A percentile compares a stretch with the other conserved stretches of the same genome.
Conservation (phyloP, 2,888 invertebrate species). For the Calameuta idolon region DNA sequence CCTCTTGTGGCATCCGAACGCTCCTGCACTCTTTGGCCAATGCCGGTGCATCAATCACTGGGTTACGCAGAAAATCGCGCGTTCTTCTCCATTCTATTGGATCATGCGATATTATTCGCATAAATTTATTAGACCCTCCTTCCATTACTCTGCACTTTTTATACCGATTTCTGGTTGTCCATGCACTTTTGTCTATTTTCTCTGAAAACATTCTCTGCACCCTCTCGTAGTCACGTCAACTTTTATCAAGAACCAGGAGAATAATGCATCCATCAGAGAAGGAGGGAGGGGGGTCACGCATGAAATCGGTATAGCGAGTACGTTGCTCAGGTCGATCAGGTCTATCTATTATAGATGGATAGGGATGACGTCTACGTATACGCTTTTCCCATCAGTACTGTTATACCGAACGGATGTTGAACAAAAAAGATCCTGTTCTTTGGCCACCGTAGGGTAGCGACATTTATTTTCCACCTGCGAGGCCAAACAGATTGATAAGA, state of each 20-base stretch:
- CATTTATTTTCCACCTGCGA: neutral
- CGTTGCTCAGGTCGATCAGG: neutral
- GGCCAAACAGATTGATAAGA: neutral
- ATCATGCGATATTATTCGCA: neutral
- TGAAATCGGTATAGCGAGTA: neutral
- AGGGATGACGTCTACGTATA: neutral
- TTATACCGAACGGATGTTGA: neutral
- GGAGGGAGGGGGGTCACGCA: neutral
- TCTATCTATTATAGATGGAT: neutral
- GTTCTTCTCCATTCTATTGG: neutral
- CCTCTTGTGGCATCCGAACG: slow-evolving; percentile 17
- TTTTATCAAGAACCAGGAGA: neutral
- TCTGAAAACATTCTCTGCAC: neutral
- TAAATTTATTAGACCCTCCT: neutral
- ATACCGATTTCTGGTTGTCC: neutral
- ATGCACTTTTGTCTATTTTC: neutral
- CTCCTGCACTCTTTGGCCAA: neutral
- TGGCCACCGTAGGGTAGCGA: neutral
- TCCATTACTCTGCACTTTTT: neutral
- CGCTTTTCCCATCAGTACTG: neutral
- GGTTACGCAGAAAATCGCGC: slow-evolving; percentile 20
- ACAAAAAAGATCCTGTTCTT: neutral
- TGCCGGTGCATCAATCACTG: slow-evolving; percentile 22
- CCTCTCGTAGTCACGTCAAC: neutral
- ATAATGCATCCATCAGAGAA: neutral